These are phyloP conservation scores for Campoletis sonorensis DNA, from an alignment of 1,140 invertebrate genomes.

Conservation along the genomic window DNA sequence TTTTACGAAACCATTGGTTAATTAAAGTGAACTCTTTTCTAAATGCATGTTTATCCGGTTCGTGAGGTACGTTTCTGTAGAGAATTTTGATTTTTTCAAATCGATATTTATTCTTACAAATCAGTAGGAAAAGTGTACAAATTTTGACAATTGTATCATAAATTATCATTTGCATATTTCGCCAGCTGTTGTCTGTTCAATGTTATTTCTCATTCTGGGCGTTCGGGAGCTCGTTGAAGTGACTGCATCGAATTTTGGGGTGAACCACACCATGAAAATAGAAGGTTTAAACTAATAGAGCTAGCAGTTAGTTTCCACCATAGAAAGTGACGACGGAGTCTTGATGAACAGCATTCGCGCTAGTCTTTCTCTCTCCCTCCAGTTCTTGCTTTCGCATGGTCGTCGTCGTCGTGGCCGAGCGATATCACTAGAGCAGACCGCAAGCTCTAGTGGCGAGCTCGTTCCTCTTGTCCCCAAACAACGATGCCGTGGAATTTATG, in stretches of 20 bases:
- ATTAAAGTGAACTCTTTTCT: too few relatives aligned
- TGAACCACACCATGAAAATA: slow-evolving; percentile 55
- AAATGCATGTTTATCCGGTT: too few relatives aligned
- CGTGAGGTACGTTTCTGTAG: too few relatives aligned
- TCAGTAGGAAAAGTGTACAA: too few relatives aligned
- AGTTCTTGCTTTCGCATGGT: neutral
- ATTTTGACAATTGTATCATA: too few relatives aligned
- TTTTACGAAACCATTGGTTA: too few relatives aligned
- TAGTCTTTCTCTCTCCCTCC: neutral
- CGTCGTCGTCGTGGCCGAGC: slow-evolving; percentile 15
- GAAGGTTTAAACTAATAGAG: slow-evolving; percentile 64
- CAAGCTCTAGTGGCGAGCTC: neutral
- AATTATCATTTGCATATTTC: too few relatives aligned
- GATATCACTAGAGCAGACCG: slow-evolving; percentile 54
- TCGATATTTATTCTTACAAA: too few relatives aligned
- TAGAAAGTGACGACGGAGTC: slow-evolving; percentile 56
- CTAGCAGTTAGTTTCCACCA: slow-evolving; percentile 46
- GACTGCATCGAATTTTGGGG: slow-evolving; percentile 42
- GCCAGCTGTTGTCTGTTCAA: too few relatives aligned
- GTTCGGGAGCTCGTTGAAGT: too few relatives aligned
- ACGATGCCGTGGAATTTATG: slow-evolving; percentile 62
- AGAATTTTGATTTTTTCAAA: too few relatives aligned
- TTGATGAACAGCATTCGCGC: slow-evolving; percentile 63
- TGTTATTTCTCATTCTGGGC: too few relatives aligned
- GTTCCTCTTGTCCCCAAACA: neutral